Evolutionary conservation across 2,113 vertebrate genomes (phyloP).

Genomic region (Ivindomyrus marchei): DNA sequence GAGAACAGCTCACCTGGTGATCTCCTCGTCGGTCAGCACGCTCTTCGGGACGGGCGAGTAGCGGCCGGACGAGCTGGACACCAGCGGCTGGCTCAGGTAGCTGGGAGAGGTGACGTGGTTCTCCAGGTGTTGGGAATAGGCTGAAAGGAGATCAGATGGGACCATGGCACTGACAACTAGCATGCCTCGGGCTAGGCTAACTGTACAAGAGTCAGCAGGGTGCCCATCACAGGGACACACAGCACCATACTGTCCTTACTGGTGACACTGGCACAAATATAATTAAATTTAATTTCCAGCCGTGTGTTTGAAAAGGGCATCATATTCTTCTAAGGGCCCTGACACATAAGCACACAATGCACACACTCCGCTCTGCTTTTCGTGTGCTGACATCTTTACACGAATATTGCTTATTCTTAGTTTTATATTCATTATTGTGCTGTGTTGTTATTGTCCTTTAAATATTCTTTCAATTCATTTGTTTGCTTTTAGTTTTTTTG

Average conservation of each 20-base stretch:
- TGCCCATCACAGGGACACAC: background rate
- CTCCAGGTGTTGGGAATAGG: conserved; percentile 81
- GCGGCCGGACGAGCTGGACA: conserved; percentile 72
- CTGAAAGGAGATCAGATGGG: conserved; percentile 51
- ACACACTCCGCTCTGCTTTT: background rate
- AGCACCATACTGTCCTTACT: background rate
- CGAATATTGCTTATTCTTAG: background rate
- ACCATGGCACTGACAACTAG: background rate
- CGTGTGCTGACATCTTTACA: background rate
- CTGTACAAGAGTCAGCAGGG: background rate
- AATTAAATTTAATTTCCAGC: background rate
- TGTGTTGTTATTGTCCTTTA: background rate
- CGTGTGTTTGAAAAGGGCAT: background rate
- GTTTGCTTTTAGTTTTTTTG: background rate
- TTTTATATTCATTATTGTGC: background rate
- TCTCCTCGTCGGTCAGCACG: conserved; percentile 81
- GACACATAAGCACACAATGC: background rate
- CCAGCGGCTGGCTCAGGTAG: conserved; percentile 75
- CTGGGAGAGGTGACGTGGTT: conserved; percentile 78
- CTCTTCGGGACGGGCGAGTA: conserved; percentile 85
- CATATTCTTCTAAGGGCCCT: background rate
- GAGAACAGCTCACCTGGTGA: conserved; percentile 72
- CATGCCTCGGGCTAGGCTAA: background rate
- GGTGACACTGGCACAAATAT: background rate
- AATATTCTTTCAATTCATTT: background rate